Evolutionary conservation across 2,888 invertebrate species (phyloP), one percentile per base, ranked within the genome.

Genomic region (Apocheima hispidaria): DNA sequence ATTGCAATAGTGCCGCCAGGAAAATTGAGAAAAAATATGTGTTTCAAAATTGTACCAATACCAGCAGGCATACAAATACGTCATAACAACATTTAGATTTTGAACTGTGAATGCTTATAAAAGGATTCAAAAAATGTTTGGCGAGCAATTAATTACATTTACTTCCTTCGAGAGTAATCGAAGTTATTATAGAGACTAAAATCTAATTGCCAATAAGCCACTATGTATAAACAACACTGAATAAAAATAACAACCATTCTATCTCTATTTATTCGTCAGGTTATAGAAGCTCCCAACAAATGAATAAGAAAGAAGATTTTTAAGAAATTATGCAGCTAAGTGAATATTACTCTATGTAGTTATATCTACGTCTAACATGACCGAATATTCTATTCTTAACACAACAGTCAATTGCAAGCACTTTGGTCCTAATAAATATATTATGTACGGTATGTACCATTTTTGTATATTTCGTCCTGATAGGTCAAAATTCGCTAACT

Each of bases 301-400:
- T 44, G 21, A 16, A 38, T 30, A 4, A 48, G 48, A 40, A 46
- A 58, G 26, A 54, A 51, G 16, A 46, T 52, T 52, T 53, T 44
- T 21, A 50, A 50, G 35, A 54, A 46, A 54, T 55, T 63, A 58
- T 54, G 58, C 53, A 58, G 49, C 63, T 64, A 64, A 64, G 63
- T 64, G 60, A 64, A 64, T 64, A 64, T 64, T 64, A 64, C 63
- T 64, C 63, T 64, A 64, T 60, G 48, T 57, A 57, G 48, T 62
- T 49, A 57, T 49, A 28, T 30, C 52, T 56, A 62, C 52, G 21
- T 53, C 56, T 62, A 53, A 57, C 52, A 61, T 55, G 35, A 23
- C 52, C 35, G 26, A 23, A 46, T 36, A 38, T 30, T 54, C 53
- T 46, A 54, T 41, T 30, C 28, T 43, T 54, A 58, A 54, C 23